Evolutionary conservation across 2,888 invertebrate species (phyloP), one percentile per base, ranked within the genome.

Genomic region (Ferrisia virgata): DNA sequence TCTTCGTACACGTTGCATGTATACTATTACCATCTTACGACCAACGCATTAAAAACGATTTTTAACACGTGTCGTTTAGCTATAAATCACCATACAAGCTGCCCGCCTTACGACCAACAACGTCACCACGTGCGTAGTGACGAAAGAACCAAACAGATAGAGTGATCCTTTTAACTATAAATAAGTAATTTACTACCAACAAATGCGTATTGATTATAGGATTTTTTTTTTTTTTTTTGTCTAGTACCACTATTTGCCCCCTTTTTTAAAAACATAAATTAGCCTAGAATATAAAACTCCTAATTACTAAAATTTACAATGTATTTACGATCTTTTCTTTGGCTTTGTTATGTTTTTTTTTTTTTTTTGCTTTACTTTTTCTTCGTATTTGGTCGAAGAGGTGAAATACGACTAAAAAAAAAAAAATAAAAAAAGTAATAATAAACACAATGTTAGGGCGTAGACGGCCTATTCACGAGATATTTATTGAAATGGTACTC

Each of bases 11-110:
- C n/a, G 25, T 22, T 3, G 43, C 43, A 43, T 2, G 40, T 47
- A 9, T 47, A 47, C 47, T n/a, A 18, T 18, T 15, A 79, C 28
- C 11, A 79, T 25, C 33, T 18, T n/a, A 18, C 39, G 33, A 79
- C 28, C 11, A 79, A 39, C 33, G 22, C 81, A 81, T 81, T 81
- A 81, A 81, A 78, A 81, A 28, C 58, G 81, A 81, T 81, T 81
- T 81, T 64, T 81, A 81, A 81, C 81, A 81, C 81, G 81, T 81
- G 81, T 81, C 81, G 81, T 81, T 33, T 13, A 8, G 81, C 64
- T 36, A 81, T 81, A 81, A 81, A 81, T 81, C 81, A 81, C 47
- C 22, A 11, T 36, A 9, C 81, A 36, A 39, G 28, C 53, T 47
- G 81, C 25, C 81, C 81, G 81, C 81, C 81, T 81, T 81, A 81